phyloP scores from a whole-genome alignment of 2,888 invertebrate species.

The Temnothorax ravouxi region DNA sequence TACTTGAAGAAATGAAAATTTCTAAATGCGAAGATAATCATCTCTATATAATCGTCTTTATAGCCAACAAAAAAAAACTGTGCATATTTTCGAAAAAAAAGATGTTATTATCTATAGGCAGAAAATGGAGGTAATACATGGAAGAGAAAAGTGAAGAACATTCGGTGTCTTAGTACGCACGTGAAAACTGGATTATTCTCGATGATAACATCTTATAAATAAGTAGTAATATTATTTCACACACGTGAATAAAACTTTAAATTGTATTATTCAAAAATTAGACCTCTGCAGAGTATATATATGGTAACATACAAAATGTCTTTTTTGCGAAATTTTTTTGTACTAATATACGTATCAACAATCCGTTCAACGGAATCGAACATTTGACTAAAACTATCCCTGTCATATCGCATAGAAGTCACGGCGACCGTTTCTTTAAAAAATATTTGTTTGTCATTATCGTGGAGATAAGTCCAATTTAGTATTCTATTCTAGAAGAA shows the following conservation, averaged over 20 bases:
- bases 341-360: background rate
- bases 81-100: background rate
- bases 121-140: background rate
- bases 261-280: constrained; percentile 24
- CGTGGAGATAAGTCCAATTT: background rate
- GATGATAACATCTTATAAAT: background rate
- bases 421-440: background rate
- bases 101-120: background rate
- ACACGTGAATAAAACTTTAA: background rate
- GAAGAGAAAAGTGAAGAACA: background rate
- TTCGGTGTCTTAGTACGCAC: background rate
- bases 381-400: background rate
- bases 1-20: background rate
- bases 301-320: background rate
- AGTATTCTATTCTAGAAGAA: background rate
- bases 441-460: background rate
- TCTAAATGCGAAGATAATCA: background rate
- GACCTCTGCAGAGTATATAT: background rate
- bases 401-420: constrained; percentile 7
- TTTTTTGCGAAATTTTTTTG: background rate
- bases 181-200: constrained; percentile 14
- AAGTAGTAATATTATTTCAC: background rate
- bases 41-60: constrained; percentile 5
- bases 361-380: constrained; percentile 28
- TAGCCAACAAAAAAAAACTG: background rate